Conservation (phyloP, 2,797 vertebrate species). For the Eulemur albifrons region DNA sequence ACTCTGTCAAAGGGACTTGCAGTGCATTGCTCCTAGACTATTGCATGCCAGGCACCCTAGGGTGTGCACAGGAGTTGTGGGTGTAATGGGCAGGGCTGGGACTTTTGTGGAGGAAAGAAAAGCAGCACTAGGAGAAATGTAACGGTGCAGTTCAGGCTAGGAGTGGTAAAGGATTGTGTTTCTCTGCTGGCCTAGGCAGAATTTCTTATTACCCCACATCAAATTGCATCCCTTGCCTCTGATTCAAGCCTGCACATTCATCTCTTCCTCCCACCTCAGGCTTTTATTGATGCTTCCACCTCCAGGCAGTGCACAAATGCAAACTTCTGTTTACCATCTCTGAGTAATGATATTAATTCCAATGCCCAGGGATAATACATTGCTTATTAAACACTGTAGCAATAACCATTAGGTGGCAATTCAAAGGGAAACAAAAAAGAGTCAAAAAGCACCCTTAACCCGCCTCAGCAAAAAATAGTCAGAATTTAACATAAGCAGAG, state of each 20-base stretch:
- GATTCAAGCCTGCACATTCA: slow-evolving; percentile 44
- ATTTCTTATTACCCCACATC: slow-evolving; percentile 47
- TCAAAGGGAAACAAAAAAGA: slow-evolving; percentile 40
- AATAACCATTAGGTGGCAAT: slow-evolving; percentile 54
- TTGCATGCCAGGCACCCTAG: background rate
- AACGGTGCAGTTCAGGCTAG: background rate
- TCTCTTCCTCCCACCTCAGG: slow-evolving; percentile 53
- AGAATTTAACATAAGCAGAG: background rate
- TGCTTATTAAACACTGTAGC: slow-evolving; percentile 60
- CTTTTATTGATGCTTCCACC: slow-evolving; percentile 54
- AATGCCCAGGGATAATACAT: slow-evolving; percentile 54
- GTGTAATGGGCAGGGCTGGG: background rate
- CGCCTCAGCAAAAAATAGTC: background rate
- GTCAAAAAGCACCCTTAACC: background rate
- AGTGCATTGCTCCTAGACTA: background rate
- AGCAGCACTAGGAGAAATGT: background rate
- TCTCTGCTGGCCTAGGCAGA: background rate
- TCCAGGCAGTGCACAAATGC: slow-evolving; percentile 37
- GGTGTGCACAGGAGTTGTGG: background rate
- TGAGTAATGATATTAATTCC: slow-evolving; percentile 72
- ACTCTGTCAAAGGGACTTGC: slow-evolving; percentile 5
- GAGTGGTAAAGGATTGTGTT: background rate
- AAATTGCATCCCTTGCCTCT: slow-evolving; percentile 39
- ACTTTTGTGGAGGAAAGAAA: background rate
- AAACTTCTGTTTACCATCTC: slow-evolving; percentile 59